Conservation (phyloP, 2,113 vertebrate species). For the Gobio gobio region DNA sequence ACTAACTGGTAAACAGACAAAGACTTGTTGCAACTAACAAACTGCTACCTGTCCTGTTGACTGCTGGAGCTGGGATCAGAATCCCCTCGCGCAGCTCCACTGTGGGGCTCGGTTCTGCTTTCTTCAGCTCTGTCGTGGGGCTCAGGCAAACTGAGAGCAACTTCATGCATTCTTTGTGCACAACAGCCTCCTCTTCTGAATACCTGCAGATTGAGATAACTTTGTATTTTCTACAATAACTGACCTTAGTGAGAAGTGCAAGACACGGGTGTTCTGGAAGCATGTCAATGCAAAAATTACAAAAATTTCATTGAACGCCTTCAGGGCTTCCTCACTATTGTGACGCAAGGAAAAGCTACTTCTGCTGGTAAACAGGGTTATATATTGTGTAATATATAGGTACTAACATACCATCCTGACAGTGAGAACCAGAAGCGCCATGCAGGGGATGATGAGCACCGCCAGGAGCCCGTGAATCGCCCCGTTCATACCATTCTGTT, state of each 20-base stretch:
- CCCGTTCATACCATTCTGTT: conserved; percentile 13
- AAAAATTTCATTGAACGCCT: conserved; percentile 16
- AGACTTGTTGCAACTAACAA: conserved; percentile 28
- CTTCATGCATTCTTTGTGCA: conserved; percentile 1
- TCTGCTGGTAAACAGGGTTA: neutral
- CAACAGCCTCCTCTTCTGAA: conserved; percentile 15
- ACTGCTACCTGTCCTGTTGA: neutral
- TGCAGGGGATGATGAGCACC: conserved; percentile 45
- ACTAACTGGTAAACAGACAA: conserved; percentile 37
- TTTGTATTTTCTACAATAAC: neutral
- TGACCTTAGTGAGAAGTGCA: neutral
- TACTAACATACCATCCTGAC: conserved; percentile 37
- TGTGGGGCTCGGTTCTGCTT: conserved; percentile 18
- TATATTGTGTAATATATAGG: neutral
- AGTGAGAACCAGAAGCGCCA: conserved; percentile 31
- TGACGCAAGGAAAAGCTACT: neutral
- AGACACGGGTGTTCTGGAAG: neutral
- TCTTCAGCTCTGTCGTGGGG: neutral
- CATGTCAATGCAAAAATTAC: conserved; percentile 17
- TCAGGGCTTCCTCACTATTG: neutral
- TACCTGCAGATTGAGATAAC: conserved; percentile 28
- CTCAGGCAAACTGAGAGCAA: neutral
- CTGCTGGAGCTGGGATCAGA: neutral
- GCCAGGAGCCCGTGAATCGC: conserved; percentile 37
- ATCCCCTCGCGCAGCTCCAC: neutral